These are phyloP conservation scores for Octonoba sinensis DNA, from an alignment of 2,888 invertebrate genomes.

Conservation along the genomic window DNA sequence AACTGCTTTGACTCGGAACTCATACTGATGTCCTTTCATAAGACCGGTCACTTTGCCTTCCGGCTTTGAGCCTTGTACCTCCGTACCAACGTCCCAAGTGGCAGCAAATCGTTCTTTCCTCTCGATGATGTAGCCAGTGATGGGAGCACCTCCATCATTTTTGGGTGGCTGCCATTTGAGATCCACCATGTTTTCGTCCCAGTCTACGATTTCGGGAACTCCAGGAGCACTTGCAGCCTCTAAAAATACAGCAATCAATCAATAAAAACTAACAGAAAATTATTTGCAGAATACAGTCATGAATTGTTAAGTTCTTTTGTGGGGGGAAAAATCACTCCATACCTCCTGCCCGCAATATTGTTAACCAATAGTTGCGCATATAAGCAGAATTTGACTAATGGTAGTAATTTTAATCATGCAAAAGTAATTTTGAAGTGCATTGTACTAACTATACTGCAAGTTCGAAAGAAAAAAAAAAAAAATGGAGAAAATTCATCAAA, in stretches of 20 bases:
- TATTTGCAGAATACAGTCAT: no score
- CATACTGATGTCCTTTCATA: constrained; percentile 77
- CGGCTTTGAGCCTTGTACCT: constrained; percentile 74
- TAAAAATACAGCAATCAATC: background rate
- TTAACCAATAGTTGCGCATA: no score
- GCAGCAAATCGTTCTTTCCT: constrained; percentile 76
- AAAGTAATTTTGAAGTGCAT: no score
- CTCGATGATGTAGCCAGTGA: constrained; percentile 83
- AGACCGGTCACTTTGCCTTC: constrained; percentile 90
- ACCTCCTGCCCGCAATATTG: no score
- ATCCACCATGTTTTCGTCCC: constrained; percentile 79
- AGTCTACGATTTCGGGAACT: constrained; percentile 81
- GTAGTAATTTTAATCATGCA: no score
- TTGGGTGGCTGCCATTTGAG: constrained; percentile 79
- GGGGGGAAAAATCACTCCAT: no score
- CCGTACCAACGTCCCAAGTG: constrained; percentile 83
- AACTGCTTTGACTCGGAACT: constrained; percentile 72
- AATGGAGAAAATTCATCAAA: no score
- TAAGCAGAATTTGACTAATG: no score
- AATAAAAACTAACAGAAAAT: background rate
- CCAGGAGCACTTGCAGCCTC: constrained; percentile 89
- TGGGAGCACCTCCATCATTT: constrained; percentile 68
- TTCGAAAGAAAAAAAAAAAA: no score
- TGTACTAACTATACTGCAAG: no score
- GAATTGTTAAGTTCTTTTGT: no score